These are phyloP conservation scores for Seriola aureovittata DNA, from an alignment of 2,113 vertebrate species.

Conservation along the genomic window DNA sequence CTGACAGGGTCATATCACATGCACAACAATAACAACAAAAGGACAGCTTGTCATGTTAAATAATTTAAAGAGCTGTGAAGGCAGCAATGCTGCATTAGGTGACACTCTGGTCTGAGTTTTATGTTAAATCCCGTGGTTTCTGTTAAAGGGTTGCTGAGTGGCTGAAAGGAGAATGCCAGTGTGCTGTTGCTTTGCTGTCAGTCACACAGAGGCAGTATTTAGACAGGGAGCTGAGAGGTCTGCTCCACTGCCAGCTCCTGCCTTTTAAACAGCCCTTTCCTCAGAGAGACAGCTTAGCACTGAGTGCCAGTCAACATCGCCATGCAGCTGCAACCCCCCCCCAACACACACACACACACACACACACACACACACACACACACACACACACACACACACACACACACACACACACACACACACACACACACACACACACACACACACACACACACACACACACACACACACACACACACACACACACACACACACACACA, in stretches of 20 bases:
- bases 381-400: neutral
- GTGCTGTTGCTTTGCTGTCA: conserved; percentile 79
- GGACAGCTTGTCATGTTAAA: conserved; percentile 70
- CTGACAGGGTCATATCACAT: conserved; percentile 29
- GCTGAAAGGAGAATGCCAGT: conserved; percentile 73
- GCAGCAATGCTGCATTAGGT: conserved; percentile 46
- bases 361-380: neutral
- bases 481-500: neutral
- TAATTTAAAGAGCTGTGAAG: conserved; percentile 54
- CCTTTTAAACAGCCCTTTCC: conserved; percentile 81
- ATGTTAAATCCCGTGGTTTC: conserved; percentile 71
- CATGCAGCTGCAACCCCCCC: conserved; percentile 8
- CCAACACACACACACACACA: neutral
- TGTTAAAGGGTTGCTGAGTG: conserved; percentile 74
- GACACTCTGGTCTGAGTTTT: conserved; percentile 61
- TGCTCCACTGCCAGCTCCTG: conserved; percentile 75
- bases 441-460: neutral
- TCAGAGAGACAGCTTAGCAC: conserved; percentile 80
- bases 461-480: neutral
- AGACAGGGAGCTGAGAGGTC: conserved; percentile 82
- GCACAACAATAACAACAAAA: conserved; percentile 38
- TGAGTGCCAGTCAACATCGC: conserved; percentile 79
- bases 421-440: neutral
- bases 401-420: neutral
- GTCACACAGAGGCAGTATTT: conserved; percentile 80